Percentiles rank a stretch among this genome's conserved stretches.
Evolutionary conservation across 2,888 invertebrate species (phyloP).

Genomic region (Calliphora vomitoria): DNA sequence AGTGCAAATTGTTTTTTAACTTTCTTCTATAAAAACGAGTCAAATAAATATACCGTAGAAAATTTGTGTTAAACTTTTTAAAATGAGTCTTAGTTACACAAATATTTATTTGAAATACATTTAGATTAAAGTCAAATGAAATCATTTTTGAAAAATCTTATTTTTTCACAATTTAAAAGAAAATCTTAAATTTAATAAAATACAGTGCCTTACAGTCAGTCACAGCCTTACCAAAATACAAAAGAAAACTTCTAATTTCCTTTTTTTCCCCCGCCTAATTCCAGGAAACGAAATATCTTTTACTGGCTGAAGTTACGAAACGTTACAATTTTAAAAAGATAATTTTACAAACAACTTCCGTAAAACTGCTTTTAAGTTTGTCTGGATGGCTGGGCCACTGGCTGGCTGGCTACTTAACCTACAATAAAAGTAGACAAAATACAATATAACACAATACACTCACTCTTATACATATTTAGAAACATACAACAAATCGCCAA

Average conservation of each 20-base stretch:
- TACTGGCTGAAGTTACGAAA: background rate
- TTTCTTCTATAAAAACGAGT: background rate
- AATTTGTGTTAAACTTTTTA: no score
- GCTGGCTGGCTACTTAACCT: constrained; percentile 69
- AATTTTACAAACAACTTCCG: constrained; percentile 61
- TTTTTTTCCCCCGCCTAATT: background rate
- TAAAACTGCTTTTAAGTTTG: constrained; percentile 63
- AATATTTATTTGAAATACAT: no score
- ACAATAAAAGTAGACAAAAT: constrained; percentile 51
- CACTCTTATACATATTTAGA: background rate
- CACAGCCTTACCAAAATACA: no score
- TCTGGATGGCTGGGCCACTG: constrained; percentile 67
- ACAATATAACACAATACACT: background rate
- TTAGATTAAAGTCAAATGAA: no score
- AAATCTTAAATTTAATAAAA: no score
- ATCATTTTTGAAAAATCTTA: no score
- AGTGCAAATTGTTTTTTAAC: constrained; percentile 8
- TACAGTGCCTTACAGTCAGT: no score
- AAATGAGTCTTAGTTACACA: no score
- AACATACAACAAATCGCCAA: constrained; percentile 47
- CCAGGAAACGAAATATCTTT: background rate
- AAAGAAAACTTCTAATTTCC: background rate
- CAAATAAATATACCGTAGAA: background rate
- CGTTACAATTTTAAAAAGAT: constrained; percentile 45
- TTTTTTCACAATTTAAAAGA: no score